These are phyloP conservation scores for Nylanderia fulva DNA, from an alignment of 1,140 invertebrate genomes.

Conservation along the genomic window DNA sequence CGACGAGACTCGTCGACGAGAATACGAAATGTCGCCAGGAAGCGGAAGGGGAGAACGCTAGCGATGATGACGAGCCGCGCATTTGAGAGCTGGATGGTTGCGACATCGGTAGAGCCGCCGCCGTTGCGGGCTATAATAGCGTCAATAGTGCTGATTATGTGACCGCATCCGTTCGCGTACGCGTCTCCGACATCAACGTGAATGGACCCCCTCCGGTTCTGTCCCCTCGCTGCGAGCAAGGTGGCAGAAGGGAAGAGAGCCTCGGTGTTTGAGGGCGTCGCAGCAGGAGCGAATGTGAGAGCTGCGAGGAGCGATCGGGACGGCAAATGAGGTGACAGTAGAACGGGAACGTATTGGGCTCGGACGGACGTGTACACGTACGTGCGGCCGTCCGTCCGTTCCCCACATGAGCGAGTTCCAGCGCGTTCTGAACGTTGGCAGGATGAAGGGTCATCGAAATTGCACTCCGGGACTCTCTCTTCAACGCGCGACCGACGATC, in stretches of 20 bases:
- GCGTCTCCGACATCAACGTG: background rate
- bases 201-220: background rate
- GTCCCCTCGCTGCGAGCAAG: background rate
- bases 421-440: conserved; percentile 62
- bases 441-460: conserved; percentile 67
- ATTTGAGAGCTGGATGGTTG: conserved; percentile 71
- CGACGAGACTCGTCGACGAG: conserved; percentile 67
- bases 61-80: conserved; percentile 64
- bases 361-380: conserved; percentile 44
- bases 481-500: conserved; percentile 29
- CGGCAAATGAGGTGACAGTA: conserved; percentile 57
- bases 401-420: conserved; percentile 23
- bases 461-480: conserved; percentile 36
- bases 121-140: conserved; percentile 73
- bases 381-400: conserved; percentile 30
- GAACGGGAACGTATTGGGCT: conserved; percentile 40
- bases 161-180: conserved; percentile 67
- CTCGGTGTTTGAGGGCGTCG: conserved; percentile 39
- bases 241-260: background rate
- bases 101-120: conserved; percentile 27
- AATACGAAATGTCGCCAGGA: conserved; percentile 64
- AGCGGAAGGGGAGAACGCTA: background rate
- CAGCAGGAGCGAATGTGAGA: conserved; percentile 46
- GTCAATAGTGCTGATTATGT: conserved; percentile 83
- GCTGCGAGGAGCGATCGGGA: conserved; percentile 36